Evolutionary conservation across 2,888 invertebrate genomes (phyloP).

Genomic region (Hemistola chrysoprasaria): DNA sequence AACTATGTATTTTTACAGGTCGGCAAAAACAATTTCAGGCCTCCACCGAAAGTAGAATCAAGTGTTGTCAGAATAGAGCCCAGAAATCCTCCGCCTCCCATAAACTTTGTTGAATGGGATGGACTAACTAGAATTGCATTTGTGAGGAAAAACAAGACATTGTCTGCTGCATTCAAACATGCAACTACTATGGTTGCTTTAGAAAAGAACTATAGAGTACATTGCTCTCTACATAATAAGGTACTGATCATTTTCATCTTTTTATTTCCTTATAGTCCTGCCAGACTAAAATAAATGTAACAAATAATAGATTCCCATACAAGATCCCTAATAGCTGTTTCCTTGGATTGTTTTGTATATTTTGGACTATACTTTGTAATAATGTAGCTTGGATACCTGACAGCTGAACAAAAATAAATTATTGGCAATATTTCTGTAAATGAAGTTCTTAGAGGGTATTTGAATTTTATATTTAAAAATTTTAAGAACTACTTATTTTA

Average conservation of each 20-base stretch:
- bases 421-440: too few species aligned
- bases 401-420: too few species aligned
- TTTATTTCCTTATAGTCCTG: constrained; percentile 2
- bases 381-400: too few species aligned
- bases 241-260: constrained; percentile 34
- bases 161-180: constrained; percentile 94
- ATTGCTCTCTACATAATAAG: constrained; percentile 93
- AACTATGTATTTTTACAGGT: too few species aligned
- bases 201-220: constrained; percentile 94
- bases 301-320: too few species aligned
- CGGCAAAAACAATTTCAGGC: constrained; percentile 98
- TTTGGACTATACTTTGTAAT: too few species aligned
- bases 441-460: too few species aligned
- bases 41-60: constrained; percentile 99
- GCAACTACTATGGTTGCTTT: constrained; percentile 91
- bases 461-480: too few species aligned
- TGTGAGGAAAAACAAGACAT: constrained; percentile 97
- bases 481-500: too few species aligned
- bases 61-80: constrained; percentile 99
- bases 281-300: too few species aligned
- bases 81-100: constrained; percentile 96
- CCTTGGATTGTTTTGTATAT: too few species aligned
- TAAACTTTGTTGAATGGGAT: constrained; percentile 99
- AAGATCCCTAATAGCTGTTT: too few species aligned
- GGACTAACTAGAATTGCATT: constrained; percentile 97